These are phyloP conservation scores for Calameuta filiformis DNA, from an alignment of 2,888 invertebrate genomes.

Conservation along the genomic window DNA sequence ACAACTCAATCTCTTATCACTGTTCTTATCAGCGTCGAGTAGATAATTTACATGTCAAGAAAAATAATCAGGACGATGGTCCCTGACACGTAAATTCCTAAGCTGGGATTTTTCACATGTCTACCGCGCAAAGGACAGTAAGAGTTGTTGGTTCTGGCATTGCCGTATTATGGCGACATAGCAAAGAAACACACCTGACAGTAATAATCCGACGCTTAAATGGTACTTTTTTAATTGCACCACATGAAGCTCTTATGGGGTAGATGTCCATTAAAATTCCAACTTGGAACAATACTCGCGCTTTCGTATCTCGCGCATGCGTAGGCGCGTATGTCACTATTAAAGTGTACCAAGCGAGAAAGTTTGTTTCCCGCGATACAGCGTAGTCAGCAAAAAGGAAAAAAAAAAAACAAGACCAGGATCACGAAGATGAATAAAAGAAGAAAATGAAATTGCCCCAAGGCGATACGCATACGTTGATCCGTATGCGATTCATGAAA, in stretches of 20 bases:
- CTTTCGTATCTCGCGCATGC: background rate
- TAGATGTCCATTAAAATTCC: background rate
- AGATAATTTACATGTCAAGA: background rate
- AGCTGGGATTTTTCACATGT: background rate
- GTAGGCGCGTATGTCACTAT: background rate
- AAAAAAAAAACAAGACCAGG: background rate
- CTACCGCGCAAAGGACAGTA: background rate
- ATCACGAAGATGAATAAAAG: background rate
- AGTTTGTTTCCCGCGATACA: background rate
- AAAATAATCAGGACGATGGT: background rate
- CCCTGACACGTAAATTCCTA: background rate
- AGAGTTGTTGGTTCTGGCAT: background rate
- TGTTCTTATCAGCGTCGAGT: background rate
- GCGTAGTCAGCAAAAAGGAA: background rate
- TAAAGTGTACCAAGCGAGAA: background rate
- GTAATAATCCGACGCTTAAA: background rate
- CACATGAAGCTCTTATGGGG: background rate
- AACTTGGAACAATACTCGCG: background rate
- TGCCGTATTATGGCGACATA: background rate
- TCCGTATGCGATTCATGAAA: background rate
- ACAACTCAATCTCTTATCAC: background rate
- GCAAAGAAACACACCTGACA: background rate
- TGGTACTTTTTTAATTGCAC: background rate
- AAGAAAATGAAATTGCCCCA: background rate
- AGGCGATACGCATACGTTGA: background rate